Evolutionary conservation across 2,888 invertebrate species (phyloP).

Genomic region (Drosophila nigricruria): DNA sequence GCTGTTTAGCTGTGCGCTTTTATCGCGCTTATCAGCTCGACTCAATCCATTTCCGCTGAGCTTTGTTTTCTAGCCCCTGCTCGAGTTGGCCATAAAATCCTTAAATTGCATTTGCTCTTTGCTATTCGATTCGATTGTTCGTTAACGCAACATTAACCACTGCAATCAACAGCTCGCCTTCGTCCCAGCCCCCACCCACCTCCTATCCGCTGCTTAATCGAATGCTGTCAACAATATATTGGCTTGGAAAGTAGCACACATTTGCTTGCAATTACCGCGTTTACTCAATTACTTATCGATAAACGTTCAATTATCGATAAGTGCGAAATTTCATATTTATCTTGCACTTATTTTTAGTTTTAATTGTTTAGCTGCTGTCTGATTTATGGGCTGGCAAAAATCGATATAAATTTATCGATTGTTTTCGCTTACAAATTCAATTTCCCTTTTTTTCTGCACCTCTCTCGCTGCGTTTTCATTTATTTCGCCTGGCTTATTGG

Average conservation of each 20-base stretch:
- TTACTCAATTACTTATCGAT: slow-evolving; percentile 23
- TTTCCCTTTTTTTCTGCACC: slow-evolving; percentile 44
- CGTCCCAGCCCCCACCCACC: background rate
- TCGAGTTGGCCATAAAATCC: slow-evolving; percentile 11
- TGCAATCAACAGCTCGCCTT: slow-evolving; percentile 19
- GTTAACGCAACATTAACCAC: too few relatives aligned
- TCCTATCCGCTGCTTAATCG: background rate
- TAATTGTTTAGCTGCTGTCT: background rate
- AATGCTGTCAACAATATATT: slow-evolving; percentile 41
- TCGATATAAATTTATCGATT: slow-evolving; percentile 54
- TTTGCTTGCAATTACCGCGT: slow-evolving; percentile 21
- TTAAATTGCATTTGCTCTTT: slow-evolving; percentile 22
- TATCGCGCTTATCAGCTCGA: slow-evolving; percentile 55
- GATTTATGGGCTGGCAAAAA: slow-evolving; percentile 18
- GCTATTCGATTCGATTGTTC: slow-evolving; percentile 26
- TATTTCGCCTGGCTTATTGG: slow-evolving; percentile 36
- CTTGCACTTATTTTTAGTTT: background rate
- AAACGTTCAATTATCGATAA: slow-evolving; percentile 17
- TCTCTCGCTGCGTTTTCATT: slow-evolving; percentile 13
- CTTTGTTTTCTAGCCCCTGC: slow-evolving; percentile 38
- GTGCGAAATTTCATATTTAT: slow-evolving; percentile 3
- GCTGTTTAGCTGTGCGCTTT: slow-evolving; percentile 46
- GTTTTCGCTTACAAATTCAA: slow-evolving; percentile 49
- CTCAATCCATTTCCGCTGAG: slow-evolving; percentile 54
- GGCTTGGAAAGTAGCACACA: slow-evolving; percentile 40